Conservation (phyloP, 2,113 vertebrate species). For the Leptocoma aspasia region DNA sequence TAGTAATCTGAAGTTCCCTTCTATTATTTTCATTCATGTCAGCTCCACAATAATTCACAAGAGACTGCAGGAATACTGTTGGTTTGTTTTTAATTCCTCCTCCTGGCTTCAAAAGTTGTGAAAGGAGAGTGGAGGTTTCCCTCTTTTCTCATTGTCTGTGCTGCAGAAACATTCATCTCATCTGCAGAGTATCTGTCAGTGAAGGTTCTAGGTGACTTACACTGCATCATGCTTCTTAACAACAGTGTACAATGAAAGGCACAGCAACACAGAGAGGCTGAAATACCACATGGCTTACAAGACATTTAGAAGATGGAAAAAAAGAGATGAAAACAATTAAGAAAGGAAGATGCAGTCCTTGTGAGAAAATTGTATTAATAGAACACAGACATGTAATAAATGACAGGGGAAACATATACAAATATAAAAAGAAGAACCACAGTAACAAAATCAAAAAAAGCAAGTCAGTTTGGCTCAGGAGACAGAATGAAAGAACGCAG, state of each 20-base stretch:
- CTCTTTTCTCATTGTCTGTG: background rate
- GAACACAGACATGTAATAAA: background rate
- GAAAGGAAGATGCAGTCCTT: background rate
- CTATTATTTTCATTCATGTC: background rate
- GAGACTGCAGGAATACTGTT: background rate
- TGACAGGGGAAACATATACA: background rate
- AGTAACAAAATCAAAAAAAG: background rate
- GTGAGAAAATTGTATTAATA: background rate
- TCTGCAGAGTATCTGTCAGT: background rate
- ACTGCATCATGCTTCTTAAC: background rate
- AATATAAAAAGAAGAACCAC: background rate
- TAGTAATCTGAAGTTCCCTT: background rate
- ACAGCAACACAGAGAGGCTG: background rate
- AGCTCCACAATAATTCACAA: background rate
- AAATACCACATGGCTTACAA: background rate
- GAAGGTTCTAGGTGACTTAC: background rate
- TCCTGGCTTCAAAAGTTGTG: background rate
- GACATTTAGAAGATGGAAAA: background rate
- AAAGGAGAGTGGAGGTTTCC: background rate
- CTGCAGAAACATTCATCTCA: background rate
- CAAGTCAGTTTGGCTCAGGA: background rate
- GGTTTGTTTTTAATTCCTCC: background rate
- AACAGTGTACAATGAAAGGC: background rate
- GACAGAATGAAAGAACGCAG: background rate
- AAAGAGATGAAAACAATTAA: background rate